Conservation (phyloP, 2,113 vertebrate species). For the Cromileptes altivelis region DNA sequence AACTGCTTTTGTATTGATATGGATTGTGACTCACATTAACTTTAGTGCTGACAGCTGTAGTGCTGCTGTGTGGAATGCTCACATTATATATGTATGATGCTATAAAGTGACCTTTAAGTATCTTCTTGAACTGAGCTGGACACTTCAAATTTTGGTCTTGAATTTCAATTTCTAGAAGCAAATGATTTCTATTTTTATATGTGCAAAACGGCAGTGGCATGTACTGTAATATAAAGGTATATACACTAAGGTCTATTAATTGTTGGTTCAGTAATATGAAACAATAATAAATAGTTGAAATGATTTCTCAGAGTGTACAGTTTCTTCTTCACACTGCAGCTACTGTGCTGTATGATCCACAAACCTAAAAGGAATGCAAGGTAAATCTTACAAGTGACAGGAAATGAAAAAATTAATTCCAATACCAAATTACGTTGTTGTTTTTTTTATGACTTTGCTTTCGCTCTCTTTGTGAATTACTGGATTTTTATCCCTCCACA, state of each 20-base stretch:
- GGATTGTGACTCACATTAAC: conserved; percentile 40
- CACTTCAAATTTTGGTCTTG: conserved; percentile 68
- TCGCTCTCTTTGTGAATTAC: too few relatives aligned
- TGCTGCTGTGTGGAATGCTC: conserved; percentile 62
- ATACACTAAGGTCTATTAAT: conserved; percentile 35
- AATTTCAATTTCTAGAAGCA: conserved; percentile 73
- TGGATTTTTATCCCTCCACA: background rate
- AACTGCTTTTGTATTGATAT: conserved; percentile 48
- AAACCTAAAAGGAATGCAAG: background rate
- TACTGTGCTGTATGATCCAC: background rate
- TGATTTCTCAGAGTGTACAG: background rate
- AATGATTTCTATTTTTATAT: conserved; percentile 85
- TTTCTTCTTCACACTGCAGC: background rate
- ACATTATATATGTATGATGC: conserved; percentile 44
- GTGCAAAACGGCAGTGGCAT: conserved; percentile 68
- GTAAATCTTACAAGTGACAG: background rate
- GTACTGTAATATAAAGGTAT: conserved; percentile 56
- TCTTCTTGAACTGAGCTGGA: conserved; percentile 66
- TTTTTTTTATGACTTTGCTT: background rate
- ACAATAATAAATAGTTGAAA: conserved; percentile 66
- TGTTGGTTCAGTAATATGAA: conserved; percentile 62
- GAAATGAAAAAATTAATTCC: background rate
- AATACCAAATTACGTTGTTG: background rate
- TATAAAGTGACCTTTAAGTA: conserved; percentile 79
- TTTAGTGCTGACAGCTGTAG: conserved; percentile 34